Conservation (phyloP, 2,113 vertebrate species). For the Tympanuchus pallidicinctus region DNA sequence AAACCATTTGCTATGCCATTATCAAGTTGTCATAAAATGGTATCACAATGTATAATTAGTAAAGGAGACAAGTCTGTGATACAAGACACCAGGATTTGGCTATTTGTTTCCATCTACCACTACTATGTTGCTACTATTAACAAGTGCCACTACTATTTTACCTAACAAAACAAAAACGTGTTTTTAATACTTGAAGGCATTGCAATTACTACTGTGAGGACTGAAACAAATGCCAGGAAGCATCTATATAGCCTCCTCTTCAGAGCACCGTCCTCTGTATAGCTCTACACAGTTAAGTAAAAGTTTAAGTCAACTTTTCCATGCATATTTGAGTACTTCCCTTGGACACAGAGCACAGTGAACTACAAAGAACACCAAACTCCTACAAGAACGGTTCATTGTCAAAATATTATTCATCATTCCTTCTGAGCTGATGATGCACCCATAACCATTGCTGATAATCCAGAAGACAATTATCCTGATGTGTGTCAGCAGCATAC, state of each 20-base stretch:
- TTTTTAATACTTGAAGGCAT: neutral
- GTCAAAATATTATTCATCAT: neutral
- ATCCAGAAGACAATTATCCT: neutral
- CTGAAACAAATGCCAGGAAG: neutral
- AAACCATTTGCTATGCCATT: neutral
- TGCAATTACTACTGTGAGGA: neutral
- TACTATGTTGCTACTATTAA: too few species aligned
- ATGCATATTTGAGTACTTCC: neutral
- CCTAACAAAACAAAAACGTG: neutral
- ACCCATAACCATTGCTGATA: neutral
- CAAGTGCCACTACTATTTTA: neutral
- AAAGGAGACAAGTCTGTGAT: neutral
- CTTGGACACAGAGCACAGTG: neutral
- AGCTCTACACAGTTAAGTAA: neutral
- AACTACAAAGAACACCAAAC: neutral
- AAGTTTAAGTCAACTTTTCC: neutral
- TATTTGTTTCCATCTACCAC: neutral
- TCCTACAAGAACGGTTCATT: neutral
- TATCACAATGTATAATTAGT: neutral
- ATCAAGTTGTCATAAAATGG: neutral
- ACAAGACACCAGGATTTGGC: neutral
- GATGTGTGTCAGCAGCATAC: neutral
- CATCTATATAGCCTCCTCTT: neutral
- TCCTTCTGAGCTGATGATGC: neutral
- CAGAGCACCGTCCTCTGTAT: neutral